A percentile compares a stretch with the other conserved stretches of the same genome.
phyloP scores from a whole-genome alignment of 2,888 invertebrate genomes.

The Plagodis pulveraria region DNA sequence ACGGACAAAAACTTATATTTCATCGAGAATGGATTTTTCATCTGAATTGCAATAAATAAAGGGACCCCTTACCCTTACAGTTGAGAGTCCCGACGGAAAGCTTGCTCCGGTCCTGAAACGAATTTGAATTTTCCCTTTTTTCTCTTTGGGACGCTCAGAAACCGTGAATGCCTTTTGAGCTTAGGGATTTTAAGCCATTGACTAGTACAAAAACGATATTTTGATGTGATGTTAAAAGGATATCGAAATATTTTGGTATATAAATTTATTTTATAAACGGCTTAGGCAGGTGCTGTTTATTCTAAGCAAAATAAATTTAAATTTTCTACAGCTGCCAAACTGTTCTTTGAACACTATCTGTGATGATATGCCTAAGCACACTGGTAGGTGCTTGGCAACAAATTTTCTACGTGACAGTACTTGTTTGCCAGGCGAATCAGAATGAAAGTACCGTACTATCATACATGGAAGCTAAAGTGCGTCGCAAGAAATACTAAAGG shows the following conservation, averaged over 20 bases:
- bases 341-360: too few relatives aligned
- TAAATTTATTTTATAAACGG: slow-evolving; percentile 18
- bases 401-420: too few relatives aligned
- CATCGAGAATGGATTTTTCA: slow-evolving; percentile 58
- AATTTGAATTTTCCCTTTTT: slow-evolving; percentile 50
- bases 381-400: too few relatives aligned
- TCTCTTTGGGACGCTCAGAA: slow-evolving; percentile 32
- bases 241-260: slow-evolving; percentile 24
- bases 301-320: background rate
- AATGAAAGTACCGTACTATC: too few relatives aligned
- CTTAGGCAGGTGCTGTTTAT: background rate
- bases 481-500: too few relatives aligned
- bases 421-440: too few relatives aligned
- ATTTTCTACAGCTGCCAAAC: background rate
- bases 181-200: slow-evolving; percentile 40
- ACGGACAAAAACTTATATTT: slow-evolving; percentile 46
- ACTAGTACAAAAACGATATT: slow-evolving; percentile 32
- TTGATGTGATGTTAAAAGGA: slow-evolving; percentile 23
- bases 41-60: slow-evolving; percentile 61
- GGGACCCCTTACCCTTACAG: slow-evolving; percentile 40
- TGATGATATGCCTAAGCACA: too few relatives aligned
- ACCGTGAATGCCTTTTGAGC: slow-evolving; percentile 43
- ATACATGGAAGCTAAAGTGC: too few relatives aligned
- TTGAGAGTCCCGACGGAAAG: slow-evolving; percentile 46
- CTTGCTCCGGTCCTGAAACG: slow-evolving; percentile 48